Base-by-base conservation (phyloP, 2,113 vertebrate genomes). In the Vidua chalybeata region DNA sequence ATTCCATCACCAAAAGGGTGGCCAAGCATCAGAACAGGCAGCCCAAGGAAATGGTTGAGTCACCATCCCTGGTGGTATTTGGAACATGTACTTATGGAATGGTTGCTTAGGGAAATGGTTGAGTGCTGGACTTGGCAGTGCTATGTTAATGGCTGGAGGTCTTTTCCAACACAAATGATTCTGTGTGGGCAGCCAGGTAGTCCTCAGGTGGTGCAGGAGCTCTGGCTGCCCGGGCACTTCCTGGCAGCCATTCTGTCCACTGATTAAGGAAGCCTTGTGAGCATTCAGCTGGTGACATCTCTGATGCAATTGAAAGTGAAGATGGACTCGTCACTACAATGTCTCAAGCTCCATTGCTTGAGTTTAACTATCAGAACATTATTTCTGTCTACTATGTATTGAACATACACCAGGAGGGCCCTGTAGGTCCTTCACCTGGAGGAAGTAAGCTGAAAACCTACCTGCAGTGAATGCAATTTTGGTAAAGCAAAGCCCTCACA, bases 21-120 rank as follows among this genome's bases (percentile, higher is more conserved):
- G 8, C 33, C 31, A 49, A 16, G 30, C 21, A 16, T 43, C 0
- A 0, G 26, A 76, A 62, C 15, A 62, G 55, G 12, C 41, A 35
- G 17, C 41, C 48, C 48, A 35, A 35, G 27, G 35, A 63, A 77
- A 22, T 49, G 22, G 18, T 9, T 49, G 41, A 55, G n/a, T 55
- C 30, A 35, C 14, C 7, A 19, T 54, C 12, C 17, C 15, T 56
- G 31, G 10, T 35, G 31, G 5, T 49, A 43, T 43, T 62, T 69
- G 13, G 69, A 49, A 31, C 22, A 16, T 11, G 11, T 28, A 8
- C 15, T 58, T 10, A 35, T 33, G 56, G 33, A 58, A 10, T 35
- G 33, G 18, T 8, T 69, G n/a, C 39, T 62, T 54, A 35, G 21
- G 41, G 48, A 69, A 52, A 35, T 54, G 62, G 16, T 35, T 39